Percentiles rank a stretch among this genome's conserved stretches.
These are phyloP conservation scores for Stegastes partitus DNA, from an alignment of 2,113 vertebrate species.

Conservation along the genomic window DNA sequence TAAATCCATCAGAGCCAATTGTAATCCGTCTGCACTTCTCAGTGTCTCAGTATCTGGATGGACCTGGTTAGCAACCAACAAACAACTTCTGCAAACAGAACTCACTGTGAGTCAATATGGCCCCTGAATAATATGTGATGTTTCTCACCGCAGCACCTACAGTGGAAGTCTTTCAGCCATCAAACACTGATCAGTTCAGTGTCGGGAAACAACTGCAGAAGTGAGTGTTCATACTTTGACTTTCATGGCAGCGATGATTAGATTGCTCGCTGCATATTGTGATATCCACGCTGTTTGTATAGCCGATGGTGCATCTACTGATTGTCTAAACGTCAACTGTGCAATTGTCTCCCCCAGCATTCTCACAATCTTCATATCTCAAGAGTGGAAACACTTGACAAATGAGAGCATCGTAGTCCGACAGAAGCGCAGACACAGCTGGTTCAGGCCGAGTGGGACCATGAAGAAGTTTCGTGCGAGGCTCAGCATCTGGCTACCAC, in stretches of 20 bases:
- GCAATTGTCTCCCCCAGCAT: constrained; percentile 81
- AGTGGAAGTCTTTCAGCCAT: constrained; percentile 94
- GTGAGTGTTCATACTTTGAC: constrained; percentile 79
- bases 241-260: background rate
- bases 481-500: constrained; percentile 91
- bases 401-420: constrained; percentile 89
- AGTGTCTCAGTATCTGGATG: constrained; percentile 93
- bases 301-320: background rate
- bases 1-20: constrained; percentile 90
- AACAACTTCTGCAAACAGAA: background rate
- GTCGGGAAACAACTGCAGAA: constrained; percentile 93
- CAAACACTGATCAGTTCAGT: constrained; percentile 90
- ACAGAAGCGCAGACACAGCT: constrained; percentile 90
- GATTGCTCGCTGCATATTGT: background rate
- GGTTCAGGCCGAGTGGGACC: constrained; percentile 91
- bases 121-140: background rate
- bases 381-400: constrained; percentile 93
- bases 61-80: constrained; percentile 88
- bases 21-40: constrained; percentile 92
- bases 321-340: background rate
- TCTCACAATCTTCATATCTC: constrained; percentile 90
- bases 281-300: background rate
- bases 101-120: background rate
- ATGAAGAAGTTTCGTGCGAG: constrained; percentile 94
- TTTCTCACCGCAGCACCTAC: constrained; percentile 86